Conservation (phyloP, 2,888 invertebrate genomes). For the Cephus pulcher region DNA sequence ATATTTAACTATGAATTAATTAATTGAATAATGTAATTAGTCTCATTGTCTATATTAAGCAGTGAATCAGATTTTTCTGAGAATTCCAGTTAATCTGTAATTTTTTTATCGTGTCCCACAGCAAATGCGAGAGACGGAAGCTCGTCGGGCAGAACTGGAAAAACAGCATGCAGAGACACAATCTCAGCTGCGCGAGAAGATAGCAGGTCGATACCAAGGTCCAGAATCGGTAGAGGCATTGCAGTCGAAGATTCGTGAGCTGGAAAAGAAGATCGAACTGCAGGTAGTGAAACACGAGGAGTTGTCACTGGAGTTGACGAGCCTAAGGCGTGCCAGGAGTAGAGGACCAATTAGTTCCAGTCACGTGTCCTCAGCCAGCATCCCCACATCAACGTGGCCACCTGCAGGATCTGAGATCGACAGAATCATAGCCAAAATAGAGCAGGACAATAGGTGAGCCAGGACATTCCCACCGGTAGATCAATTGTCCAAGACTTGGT, state of each 20-base stretch:
- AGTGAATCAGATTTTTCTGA: neutral
- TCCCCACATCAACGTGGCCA: constrained; percentile 67
- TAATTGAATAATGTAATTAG: neutral
- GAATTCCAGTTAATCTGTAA: neutral
- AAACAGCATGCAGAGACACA: constrained; percentile 83
- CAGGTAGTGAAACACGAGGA: constrained; percentile 84
- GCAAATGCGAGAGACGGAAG: constrained; percentile 84
- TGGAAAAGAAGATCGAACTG: constrained; percentile 88
- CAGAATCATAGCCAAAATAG: constrained; percentile 94
- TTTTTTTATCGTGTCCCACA: constrained; percentile 45
- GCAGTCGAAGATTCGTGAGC: constrained; percentile 86
- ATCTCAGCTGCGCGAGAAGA: constrained; percentile 72
- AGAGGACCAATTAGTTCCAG: constrained; percentile 62
- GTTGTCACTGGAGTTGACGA: constrained; percentile 86
- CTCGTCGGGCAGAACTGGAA: constrained; percentile 81
- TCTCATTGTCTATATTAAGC: neutral
- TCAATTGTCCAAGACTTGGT: neutral
- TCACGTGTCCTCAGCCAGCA: constrained; percentile 65
- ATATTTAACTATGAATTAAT: neutral
- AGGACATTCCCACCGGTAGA: neutral
- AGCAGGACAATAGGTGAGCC: constrained; percentile 72
- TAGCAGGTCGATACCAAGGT: constrained; percentile 70
- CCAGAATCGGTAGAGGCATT: constrained; percentile 77
- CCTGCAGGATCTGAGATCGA: constrained; percentile 83
- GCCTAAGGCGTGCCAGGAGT: constrained; percentile 73